phyloP scores from a whole-genome alignment of 2,888 invertebrate species.

The Stramonita haemastoma region DNA sequence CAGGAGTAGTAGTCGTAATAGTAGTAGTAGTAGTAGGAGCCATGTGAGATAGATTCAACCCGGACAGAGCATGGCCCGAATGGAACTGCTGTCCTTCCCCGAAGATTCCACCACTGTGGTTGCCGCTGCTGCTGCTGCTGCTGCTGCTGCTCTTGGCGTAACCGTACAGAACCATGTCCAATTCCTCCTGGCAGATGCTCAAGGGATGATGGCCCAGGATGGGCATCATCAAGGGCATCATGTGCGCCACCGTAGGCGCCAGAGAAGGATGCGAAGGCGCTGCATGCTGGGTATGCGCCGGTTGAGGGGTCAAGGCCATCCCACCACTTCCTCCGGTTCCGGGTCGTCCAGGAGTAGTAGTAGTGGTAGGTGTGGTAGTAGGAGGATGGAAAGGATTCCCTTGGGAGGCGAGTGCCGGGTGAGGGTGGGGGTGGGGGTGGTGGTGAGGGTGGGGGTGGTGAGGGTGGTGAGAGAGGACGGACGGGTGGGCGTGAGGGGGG shows the following conservation, averaged over 20 bases:
- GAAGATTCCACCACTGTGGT: too few relatives aligned
- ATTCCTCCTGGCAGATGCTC: slow-evolving; percentile 67
- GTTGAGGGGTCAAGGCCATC: slow-evolving; percentile 44
- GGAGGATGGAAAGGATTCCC: neutral
- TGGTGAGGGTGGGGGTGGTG: slow-evolving; percentile 40
- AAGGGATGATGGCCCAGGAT: slow-evolving; percentile 33
- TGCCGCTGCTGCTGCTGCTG: neutral
- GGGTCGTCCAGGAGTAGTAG: too few relatives aligned
- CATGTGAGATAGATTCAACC: slow-evolving; percentile 67
- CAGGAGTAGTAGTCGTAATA: neutral
- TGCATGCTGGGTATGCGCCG: slow-evolving; percentile 36
- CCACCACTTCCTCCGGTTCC: slow-evolving; percentile 27
- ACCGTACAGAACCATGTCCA: slow-evolving; percentile 75
- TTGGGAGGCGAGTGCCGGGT: neutral
- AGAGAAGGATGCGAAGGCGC: slow-evolving; percentile 34
- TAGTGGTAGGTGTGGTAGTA: neutral
- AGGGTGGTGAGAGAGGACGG: slow-evolving; percentile 2
- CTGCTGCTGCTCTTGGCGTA: slow-evolving; percentile 64
- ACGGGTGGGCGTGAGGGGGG: slow-evolving; percentile 8
- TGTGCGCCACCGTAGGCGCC: neutral
- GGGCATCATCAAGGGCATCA: slow-evolving; percentile 24
- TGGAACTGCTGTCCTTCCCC: slow-evolving; percentile 53
- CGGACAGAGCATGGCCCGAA: slow-evolving; percentile 71
- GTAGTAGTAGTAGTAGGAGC: neutral
- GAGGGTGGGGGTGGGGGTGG: slow-evolving; percentile 20